Evolutionary conservation across 2,113 vertebrate species (phyloP), one percentile per base, ranked within the genome.

Genomic region (Kryptolebias marmoratus): DNA sequence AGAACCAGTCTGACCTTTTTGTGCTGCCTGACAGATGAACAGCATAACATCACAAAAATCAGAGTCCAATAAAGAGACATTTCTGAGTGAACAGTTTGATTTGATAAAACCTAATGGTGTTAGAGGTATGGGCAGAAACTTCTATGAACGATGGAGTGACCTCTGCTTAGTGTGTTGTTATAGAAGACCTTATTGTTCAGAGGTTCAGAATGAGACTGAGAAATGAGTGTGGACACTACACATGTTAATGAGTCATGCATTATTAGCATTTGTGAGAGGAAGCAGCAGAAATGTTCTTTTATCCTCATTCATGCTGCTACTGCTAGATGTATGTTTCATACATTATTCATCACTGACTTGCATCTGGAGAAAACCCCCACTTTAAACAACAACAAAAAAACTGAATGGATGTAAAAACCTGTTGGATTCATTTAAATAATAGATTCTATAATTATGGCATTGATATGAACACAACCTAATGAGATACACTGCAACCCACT

Each of bases 191-290:
- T 45, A 31, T 57, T 66, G 48, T 31, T 42, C 15, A 6, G 64
- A 52, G 68, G 64, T 50, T 69, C 61, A 62, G 66, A 18, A 74
- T 54, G 59, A 64, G 54, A 3, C 42, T n/a, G 62, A 65, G 47
- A 77, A 52, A 28, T 18, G 55, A 69, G 48, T 32, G 47, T 31
- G 44, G 52, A 71, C n/a, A 16, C 63, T 62, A 50, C 30, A 56
- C 18, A 79, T 86, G 86, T 60, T 64, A 68, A 80, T 77, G 18
- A 80, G 66, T 18, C 1, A 13, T 32, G 42, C 44, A 53, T 60
- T 13, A 85, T 89, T 87, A 77, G 75, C 87, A 89, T 88, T 68
- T 83, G 82, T 80, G 53, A 83, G 84, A 76, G 82, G 58, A 75
- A 52, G 75, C 73, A 77, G 72, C 66, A 73, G 55, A 78, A 73